Evolutionary conservation across 2,797 vertebrate genomes (phyloP).

Genomic region (Potorous gilbertii): DNA sequence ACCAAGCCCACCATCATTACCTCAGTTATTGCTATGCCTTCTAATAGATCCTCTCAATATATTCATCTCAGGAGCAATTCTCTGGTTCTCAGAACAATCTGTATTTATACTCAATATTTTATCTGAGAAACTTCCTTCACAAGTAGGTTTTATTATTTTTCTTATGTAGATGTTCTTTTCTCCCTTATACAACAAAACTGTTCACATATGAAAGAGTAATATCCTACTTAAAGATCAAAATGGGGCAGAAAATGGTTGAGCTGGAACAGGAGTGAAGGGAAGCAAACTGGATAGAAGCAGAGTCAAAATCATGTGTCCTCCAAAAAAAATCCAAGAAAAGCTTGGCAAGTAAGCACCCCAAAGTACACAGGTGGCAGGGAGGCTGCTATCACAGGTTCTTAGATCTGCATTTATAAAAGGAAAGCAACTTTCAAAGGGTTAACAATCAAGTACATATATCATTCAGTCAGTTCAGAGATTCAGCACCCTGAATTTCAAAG

Average conservation of each 20-base stretch:
- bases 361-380: too few relatives aligned
- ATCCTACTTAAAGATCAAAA: background rate
- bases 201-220: background rate
- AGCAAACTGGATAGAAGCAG: background rate
- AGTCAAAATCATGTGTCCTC: background rate
- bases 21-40: background rate
- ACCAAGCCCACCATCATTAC: background rate
- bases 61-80: background rate
- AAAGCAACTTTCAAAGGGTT: too few relatives aligned
- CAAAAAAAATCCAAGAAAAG: background rate
- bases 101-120: background rate
- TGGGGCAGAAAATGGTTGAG: background rate
- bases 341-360: too few relatives aligned
- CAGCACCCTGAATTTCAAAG: too few relatives aligned
- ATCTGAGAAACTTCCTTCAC: background rate
- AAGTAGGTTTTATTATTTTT: background rate
- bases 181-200: background rate
- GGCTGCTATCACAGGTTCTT: too few relatives aligned
- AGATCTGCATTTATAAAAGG: too few relatives aligned
- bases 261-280: background rate
- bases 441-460: too few relatives aligned
- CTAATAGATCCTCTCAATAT: background rate
- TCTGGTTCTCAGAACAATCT: background rate
- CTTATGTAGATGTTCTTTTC: background rate
- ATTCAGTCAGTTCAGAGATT: too few relatives aligned